Conservation (phyloP, 1,140 invertebrate species). For the Hyles vespertilio region DNA sequence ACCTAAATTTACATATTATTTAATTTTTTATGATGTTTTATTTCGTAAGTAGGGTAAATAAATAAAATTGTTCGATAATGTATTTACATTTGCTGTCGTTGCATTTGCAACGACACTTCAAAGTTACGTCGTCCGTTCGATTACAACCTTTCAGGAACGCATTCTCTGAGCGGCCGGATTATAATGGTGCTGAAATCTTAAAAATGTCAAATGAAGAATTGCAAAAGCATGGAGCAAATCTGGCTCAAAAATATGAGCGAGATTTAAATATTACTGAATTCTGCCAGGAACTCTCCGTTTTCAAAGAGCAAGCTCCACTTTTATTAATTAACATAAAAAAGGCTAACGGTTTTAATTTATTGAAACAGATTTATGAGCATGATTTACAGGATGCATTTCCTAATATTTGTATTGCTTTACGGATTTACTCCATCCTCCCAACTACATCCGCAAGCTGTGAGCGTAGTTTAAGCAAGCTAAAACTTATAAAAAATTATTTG, state of each 20-base stretch:
- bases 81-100: too few relatives aligned
- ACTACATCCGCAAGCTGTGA: constrained; percentile 28
- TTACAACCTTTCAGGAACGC: too few relatives aligned
- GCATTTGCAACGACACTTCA: too few relatives aligned
- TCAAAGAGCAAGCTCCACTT: constrained; percentile 23
- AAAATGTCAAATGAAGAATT: too few relatives aligned
- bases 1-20: too few relatives aligned
- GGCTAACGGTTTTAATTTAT: constrained; percentile 23
- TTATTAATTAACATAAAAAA: constrained; percentile 25
- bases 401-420: constrained; percentile 4
- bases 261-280: constrained; percentile 29
- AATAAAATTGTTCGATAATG: too few relatives aligned
- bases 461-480: constrained; percentile 20
- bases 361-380: constrained; percentile 27
- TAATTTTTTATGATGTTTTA: too few relatives aligned
- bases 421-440: constrained; percentile 24
- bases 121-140: too few relatives aligned
- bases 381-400: constrained; percentile 27
- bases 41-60: too few relatives aligned
- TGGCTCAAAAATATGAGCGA: constrained; percentile 3
- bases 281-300: constrained; percentile 29
- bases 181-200: background rate
- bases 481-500: constrained; percentile 26
- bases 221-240: too few relatives aligned
- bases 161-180: too few relatives aligned